Percentiles rank a stretch among this genome's conserved stretches.
These are phyloP conservation scores for Leucopsar rothschildi DNA, from an alignment of 2,113 vertebrate species.

Conservation along the genomic window DNA sequence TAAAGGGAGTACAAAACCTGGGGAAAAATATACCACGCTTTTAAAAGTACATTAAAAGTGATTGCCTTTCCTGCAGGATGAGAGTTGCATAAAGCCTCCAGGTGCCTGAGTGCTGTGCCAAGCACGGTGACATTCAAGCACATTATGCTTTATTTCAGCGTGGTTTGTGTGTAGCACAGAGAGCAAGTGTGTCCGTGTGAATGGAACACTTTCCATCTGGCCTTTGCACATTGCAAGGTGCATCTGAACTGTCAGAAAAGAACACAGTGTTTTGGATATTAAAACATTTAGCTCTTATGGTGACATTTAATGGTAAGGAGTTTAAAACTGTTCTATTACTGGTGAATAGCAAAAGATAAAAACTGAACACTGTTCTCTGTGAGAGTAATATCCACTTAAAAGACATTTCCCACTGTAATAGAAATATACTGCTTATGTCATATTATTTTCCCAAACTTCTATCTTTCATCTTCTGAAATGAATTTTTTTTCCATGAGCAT, in stretches of 20 bases:
- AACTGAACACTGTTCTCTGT: neutral
- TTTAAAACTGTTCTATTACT: neutral
- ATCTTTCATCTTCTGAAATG: constrained; percentile 14
- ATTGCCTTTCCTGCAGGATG: neutral
- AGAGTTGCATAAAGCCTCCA: constrained; percentile 12
- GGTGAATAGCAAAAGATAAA: constrained; percentile 15
- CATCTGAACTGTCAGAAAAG: constrained; percentile 26
- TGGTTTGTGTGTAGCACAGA: neutral
- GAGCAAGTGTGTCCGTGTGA: neutral
- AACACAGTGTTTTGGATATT: constrained; percentile 24
- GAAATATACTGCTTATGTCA: constrained; percentile 8
- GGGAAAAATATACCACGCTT: neutral
- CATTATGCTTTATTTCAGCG: neutral
- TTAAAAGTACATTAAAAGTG: neutral
- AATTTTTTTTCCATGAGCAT: neutral
- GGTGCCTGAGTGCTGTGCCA: neutral
- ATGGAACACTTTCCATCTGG: neutral
- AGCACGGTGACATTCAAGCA: neutral
- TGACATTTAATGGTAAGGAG: constrained; percentile 44
- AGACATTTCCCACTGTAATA: neutral
- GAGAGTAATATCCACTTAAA: neutral
- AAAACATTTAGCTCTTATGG: constrained; percentile 7
- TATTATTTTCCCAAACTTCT: neutral
- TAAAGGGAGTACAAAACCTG: neutral
- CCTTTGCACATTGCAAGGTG: constrained; percentile 10